Percentiles rank a stretch among this genome's conserved stretches.
Evolutionary conservation across 1,140 invertebrate genomes (phyloP).

Genomic region (Nilaparvata lugens): DNA sequence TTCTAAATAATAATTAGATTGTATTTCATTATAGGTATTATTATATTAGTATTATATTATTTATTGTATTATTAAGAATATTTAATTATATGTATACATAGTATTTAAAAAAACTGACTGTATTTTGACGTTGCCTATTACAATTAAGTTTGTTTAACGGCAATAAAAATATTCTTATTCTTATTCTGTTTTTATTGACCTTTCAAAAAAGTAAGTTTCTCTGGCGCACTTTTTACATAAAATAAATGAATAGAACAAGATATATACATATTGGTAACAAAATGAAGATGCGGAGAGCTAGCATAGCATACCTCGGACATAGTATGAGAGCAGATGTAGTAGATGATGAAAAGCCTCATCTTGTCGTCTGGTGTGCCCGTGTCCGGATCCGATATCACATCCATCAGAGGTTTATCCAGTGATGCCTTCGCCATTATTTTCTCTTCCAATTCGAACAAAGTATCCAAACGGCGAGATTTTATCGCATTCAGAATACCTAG

Average conservation of each 20-base stretch:
- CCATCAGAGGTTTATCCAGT: slow-evolving; percentile 63
- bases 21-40: too few species aligned
- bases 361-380: slow-evolving; percentile 87
- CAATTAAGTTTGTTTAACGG: too few species aligned
- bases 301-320: slow-evolving; percentile 57
- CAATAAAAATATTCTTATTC: too few species aligned
- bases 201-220: too few species aligned
- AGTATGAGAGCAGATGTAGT: slow-evolving; percentile 74
- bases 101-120: too few species aligned
- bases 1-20: too few species aligned
- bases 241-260: neutral
- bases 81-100: too few species aligned
- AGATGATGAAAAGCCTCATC: slow-evolving; percentile 89
- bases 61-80: too few species aligned
- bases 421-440: slow-evolving; percentile 86
- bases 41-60: too few species aligned
- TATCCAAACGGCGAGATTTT: slow-evolving; percentile 81
- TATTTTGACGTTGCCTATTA: too few species aligned
- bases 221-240: neutral
- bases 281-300: neutral
- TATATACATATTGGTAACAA: too few species aligned
- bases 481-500: slow-evolving; percentile 80
- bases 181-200: too few species aligned
- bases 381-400: slow-evolving; percentile 75
- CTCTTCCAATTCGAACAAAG: slow-evolving; percentile 95